Percentiles rank a stretch among this genome's conserved stretches.
phyloP scores from a whole-genome alignment of 2,888 invertebrate species.

The Gari tellinella region DNA sequence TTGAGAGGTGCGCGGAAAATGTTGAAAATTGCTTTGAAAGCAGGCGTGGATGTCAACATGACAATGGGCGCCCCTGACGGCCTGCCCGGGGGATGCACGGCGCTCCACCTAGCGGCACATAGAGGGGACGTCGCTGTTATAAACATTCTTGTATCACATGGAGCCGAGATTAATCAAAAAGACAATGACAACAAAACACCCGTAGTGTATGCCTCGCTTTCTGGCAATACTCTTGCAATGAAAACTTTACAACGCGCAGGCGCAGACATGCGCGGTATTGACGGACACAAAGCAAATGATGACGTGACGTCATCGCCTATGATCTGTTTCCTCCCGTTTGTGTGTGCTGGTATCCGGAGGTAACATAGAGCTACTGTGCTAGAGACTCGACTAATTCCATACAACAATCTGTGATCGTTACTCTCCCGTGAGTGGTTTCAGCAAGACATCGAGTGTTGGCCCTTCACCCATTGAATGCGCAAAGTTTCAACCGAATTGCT shows the following conservation, averaged over 20 bases:
- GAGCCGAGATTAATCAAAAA: constrained; percentile 65
- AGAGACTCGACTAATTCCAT: too few species aligned
- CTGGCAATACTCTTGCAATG: constrained; percentile 71
- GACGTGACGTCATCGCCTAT: constrained; percentile 47
- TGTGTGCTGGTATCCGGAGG: constrained; percentile 52
- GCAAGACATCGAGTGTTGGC: too few species aligned
- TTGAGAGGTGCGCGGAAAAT: constrained; percentile 74
- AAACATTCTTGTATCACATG: constrained; percentile 69
- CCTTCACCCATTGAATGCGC: too few species aligned
- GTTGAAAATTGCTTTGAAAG: constrained; percentile 70
- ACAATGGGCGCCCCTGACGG: constrained; percentile 76
- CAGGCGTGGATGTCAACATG: constrained; percentile 72
- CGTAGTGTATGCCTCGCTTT: constrained; percentile 70
- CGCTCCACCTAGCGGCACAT: constrained; percentile 77
- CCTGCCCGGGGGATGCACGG: constrained; percentile 72
- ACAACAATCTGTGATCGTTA: too few species aligned
- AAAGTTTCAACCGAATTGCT: too few species aligned
- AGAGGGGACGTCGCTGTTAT: constrained; percentile 77
- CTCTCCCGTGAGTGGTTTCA: too few species aligned
- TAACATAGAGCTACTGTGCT: constrained; percentile 14
- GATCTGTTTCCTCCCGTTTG: constrained; percentile 57
- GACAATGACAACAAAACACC: constrained; percentile 67
- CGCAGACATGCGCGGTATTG: constrained; percentile 67
- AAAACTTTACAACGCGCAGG: constrained; percentile 73
- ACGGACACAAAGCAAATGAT: constrained; percentile 36